Conservation (phyloP, 2,113 vertebrate species). For the Geococcyx californianus region DNA sequence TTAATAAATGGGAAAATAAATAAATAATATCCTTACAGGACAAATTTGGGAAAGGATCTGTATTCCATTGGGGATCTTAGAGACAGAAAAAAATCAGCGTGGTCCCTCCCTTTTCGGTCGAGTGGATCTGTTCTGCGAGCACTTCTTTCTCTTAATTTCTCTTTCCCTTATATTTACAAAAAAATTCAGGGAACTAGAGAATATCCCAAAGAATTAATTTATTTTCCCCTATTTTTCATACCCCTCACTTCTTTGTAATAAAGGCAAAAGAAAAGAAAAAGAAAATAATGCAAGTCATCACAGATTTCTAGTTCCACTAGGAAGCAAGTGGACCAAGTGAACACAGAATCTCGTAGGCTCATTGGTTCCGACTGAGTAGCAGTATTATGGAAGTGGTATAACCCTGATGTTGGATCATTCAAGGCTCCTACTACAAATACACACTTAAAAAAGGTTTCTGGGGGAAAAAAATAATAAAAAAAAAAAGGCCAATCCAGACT, state of each 20-base stretch:
- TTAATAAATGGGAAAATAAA: conserved; percentile 41
- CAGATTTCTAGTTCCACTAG: neutral
- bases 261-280: neutral
- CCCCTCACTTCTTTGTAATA: neutral
- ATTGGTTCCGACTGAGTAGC: neutral
- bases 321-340: neutral
- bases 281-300: neutral
- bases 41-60: neutral
- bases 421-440: conserved; percentile 10
- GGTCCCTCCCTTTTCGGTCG: neutral
- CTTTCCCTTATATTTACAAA: neutral
- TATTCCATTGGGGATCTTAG: neutral
- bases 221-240: neutral
- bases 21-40: conserved; percentile 5
- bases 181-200: neutral
- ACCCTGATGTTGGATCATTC: neutral
- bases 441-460: neutral
- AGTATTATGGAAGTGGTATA: neutral
- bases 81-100: neutral
- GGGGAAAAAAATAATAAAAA: neutral
- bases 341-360: neutral
- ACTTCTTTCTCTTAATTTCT: neutral
- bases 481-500: neutral
- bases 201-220: neutral
- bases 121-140: neutral